Evolutionary conservation across 1,140 invertebrate genomes (phyloP).

Genomic region (Ylistrum balloti): DNA sequence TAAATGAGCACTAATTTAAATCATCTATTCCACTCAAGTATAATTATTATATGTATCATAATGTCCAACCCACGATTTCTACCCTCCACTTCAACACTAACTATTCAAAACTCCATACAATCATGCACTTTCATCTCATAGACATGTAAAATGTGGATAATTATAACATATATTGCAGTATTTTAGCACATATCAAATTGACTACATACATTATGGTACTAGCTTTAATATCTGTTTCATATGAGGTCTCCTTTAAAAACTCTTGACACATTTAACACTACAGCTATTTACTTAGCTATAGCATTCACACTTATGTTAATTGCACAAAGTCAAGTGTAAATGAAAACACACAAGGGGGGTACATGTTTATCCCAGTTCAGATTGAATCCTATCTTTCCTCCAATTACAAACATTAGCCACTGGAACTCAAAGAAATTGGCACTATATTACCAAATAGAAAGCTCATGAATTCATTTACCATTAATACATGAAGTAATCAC

Average conservation of each 20-base stretch:
- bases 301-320: neutral
- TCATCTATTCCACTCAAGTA: constrained; percentile 6
- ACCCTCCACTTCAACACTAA: constrained; percentile 28
- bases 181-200: constrained; percentile 35
- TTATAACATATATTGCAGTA: constrained; percentile 29
- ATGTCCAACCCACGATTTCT: constrained; percentile 4
- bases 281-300: constrained; percentile 8
- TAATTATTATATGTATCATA: constrained; percentile 18
- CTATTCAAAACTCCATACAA: constrained; percentile 30
- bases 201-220: neutral
- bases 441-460: neutral
- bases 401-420: neutral
- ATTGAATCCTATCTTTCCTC: neutral
- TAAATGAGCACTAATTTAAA: constrained; percentile 36
- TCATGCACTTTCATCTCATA: constrained; percentile 34
- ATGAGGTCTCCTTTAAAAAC: neutral
- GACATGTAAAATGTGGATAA: constrained; percentile 27
- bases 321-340: constrained; percentile 5
- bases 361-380: neutral
- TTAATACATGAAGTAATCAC: neutral
- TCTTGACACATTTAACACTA: neutral
- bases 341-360: neutral
- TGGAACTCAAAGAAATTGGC: neutral
- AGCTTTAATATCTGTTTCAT: constrained; percentile 15
- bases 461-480: neutral